These are phyloP conservation scores for Crotalus horridus DNA, from an alignment of 2,113 vertebrate genomes.

Conservation along the genomic window DNA sequence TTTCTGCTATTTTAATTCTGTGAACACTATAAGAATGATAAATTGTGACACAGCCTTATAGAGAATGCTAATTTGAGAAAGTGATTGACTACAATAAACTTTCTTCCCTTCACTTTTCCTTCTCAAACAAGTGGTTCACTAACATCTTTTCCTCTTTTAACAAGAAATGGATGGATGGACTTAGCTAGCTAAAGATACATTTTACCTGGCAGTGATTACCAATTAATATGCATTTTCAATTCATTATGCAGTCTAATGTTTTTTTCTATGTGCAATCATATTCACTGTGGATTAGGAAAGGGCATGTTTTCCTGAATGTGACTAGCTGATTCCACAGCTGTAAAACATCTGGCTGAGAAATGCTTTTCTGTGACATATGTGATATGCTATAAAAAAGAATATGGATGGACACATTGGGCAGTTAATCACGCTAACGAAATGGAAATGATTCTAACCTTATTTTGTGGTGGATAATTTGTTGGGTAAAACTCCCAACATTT, in stretches of 20 bases:
- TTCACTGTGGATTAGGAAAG: neutral
- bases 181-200: slow-evolving; percentile 2
- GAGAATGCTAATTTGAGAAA: slow-evolving; percentile 33
- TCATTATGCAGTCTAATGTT: slow-evolving; percentile 17
- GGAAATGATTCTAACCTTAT: neutral
- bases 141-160: slow-evolving; percentile 34
- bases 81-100: slow-evolving; percentile 24
- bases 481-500: neutral
- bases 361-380: neutral
- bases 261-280: slow-evolving; percentile 40
- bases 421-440: slow-evolving; percentile 5
- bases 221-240: slow-evolving; percentile 33
- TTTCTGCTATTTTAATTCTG: slow-evolving; percentile 57
- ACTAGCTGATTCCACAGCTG: neutral
- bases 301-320: slow-evolving; percentile 30
- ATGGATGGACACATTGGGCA: neutral
- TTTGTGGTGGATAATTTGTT: neutral
- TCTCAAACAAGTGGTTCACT: slow-evolving; percentile 32
- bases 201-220: slow-evolving; percentile 48
- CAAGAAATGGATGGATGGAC: slow-evolving; percentile 7
- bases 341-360: slow-evolving; percentile 15
- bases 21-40: slow-evolving; percentile 49
- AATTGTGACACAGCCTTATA: slow-evolving; percentile 35
- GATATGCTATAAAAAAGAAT: neutral
- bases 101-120: slow-evolving; percentile 12